These are phyloP conservation scores for Patella caerulea DNA, from an alignment of 2,888 invertebrate genomes.

Conservation along the genomic window DNA sequence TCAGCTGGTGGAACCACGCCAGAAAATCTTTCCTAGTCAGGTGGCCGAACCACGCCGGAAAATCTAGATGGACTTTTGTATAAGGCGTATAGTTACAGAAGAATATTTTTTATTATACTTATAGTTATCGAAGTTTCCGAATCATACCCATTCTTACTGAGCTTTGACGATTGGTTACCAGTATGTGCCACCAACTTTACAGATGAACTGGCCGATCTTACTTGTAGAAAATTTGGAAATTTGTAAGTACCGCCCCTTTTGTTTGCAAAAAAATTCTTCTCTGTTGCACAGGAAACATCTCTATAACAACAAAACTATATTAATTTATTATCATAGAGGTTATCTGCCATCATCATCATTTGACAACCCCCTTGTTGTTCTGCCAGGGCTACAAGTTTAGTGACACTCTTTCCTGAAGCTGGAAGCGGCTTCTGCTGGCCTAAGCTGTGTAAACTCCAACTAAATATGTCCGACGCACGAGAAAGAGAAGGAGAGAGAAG, in stretches of 20 bases:
- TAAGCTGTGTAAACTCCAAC: neutral
- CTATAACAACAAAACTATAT: neutral
- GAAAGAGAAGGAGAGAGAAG: no score
- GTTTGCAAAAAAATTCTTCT: neutral
- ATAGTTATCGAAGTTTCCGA: constrained; percentile 32
- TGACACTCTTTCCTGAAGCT: neutral
- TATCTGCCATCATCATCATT: neutral
- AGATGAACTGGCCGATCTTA: constrained; percentile 35
- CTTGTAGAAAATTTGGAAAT: constrained; percentile 49
- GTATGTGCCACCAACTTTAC: constrained; percentile 49
- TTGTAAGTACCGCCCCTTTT: constrained; percentile 39
- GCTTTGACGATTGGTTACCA: constrained; percentile 33
- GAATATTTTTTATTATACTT: constrained; percentile 14
- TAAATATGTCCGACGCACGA: no score
- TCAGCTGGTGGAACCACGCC: neutral
- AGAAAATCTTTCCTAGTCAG: no score
- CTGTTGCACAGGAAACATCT: neutral
- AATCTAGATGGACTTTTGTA: neutral
- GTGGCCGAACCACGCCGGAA: no score
- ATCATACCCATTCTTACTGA: constrained; percentile 36
- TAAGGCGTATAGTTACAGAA: no score
- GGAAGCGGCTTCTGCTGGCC: neutral
- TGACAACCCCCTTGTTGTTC: neutral
- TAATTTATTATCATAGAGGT: no score
- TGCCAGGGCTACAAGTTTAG: neutral